Evolutionary conservation across 2,113 vertebrate genomes (phyloP), one percentile per base, ranked within the genome.

Genomic region (Perca fluviatilis): DNA sequence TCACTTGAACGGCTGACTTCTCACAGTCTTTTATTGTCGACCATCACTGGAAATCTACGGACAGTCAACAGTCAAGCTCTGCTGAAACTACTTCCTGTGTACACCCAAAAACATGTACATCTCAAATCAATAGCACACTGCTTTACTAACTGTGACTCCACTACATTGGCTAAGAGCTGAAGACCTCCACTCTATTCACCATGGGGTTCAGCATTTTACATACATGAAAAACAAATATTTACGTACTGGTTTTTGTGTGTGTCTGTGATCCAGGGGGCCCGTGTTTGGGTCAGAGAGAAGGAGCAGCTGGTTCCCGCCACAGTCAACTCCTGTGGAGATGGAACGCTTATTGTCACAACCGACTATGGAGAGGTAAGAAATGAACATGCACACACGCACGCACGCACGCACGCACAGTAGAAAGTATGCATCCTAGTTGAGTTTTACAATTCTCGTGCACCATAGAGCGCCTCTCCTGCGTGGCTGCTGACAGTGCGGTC

Each of bases 261-360:
- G 63, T 88, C 53, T 94, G 65, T 90, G 68, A 91, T 95, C 18
- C 94, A 98, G 97, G 97, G 97, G 86, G 93, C 96, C 83, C 96
- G 94, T 18, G 96, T 98, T 63, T 98, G 97, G 97, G 96, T 97
- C 85, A 86, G 74, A 73, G 96, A 97, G 90, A 96, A 96, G 83
- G 96, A 97, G 83, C 96, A 96, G 89, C 93, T 97, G 90, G 87
- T 96, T 84, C 97, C 97, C 3, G 97, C 96, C 81, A 96, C 95
- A 0, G 94, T 98, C 86, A 96, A 95, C 89, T 95, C 93, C 43
- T 96, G 95, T 77, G 93, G 86, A 68, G 93, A 96, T 82, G 97
- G 96, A 79, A 96, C 91, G 0, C 90, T 97, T 16, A 89, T 96
- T 36, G 89, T 98, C 88, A 96, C 95, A 54, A 96, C 96, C 1